Base-by-base conservation (phyloP, 2,888 invertebrate species). In the Drosophila yooni region DNA sequence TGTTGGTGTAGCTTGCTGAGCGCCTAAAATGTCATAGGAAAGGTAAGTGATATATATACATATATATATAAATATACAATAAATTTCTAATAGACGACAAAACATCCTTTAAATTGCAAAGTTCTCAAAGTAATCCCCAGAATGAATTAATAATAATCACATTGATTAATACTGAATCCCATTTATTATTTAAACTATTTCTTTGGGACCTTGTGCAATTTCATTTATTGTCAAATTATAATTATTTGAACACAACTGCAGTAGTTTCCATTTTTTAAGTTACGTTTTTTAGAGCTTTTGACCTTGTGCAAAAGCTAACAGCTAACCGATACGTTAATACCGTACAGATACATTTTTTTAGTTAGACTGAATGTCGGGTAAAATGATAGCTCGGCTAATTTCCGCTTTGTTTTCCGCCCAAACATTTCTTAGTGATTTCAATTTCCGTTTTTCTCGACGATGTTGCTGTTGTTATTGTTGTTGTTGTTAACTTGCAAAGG, bases 21-120 rank as follows among this genome's bases (percentile, higher is more conserved):
- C 57, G 52, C 46, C 64, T 71, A 79, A 69, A 51, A 70, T 76
- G 66, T 61, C 76, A 59, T 58, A 62, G 21, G 68, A 53, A 73
- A 89, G 87, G 89, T 87, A 82, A 87, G 86, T 87, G n/a, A 53
- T n/a, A 29, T 27, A 15, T 51, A 53, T n/a, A 29, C n/a, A 15
- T 51, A 27, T 51, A 34, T 25, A 8, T 15, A 46, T 25, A 46
- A 15, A 25, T 46, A 46, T 4, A 25, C 15, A 25, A 25, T 25
- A 46, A 46, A 15, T 46, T 40, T 31, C 25, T 15, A 38, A 18
- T 27, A 31, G 10, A 21, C 25, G 2, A 6, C 34, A 11, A 31
- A 54, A 54, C 48, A 67, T 74, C 46, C 56, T 53, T 51, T 21
- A 51, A 66, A 59, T 70, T 89, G 86, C 89, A 87, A 87, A 89